Conservation (phyloP, 2,113 vertebrate genomes). For the Petromus typicus region DNA sequence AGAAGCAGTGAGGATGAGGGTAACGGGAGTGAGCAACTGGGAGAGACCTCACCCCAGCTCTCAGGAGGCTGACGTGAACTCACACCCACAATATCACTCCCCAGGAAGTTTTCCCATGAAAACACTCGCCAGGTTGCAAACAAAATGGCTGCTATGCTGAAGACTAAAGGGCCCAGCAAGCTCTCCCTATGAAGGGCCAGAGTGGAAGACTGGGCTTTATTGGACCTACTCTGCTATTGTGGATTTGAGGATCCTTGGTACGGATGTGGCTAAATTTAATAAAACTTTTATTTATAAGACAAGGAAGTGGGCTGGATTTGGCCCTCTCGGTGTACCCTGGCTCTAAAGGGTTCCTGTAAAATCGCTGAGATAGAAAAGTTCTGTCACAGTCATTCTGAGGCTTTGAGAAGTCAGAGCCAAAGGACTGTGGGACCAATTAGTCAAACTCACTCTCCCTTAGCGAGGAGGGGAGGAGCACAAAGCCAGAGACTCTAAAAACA, state of each 20-base stretch:
- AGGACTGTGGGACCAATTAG: background rate
- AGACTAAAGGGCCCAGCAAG: background rate
- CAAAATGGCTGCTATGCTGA: background rate
- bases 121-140: background rate
- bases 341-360: background rate
- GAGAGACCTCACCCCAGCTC: background rate
- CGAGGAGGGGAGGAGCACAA: background rate
- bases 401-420: background rate
- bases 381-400: background rate
- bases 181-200: background rate
- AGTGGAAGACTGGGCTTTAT: background rate
- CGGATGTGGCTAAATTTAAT: background rate
- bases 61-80: background rate
- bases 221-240: background rate
- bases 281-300: slow-evolving; percentile 51
- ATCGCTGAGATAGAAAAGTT: background rate
- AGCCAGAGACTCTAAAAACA: background rate
- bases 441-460: background rate
- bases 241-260: background rate
- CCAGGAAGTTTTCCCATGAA: background rate
- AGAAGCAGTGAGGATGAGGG: background rate
- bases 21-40: background rate
- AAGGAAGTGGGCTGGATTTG: background rate
- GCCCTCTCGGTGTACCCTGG: background rate
- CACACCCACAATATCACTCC: background rate